Percentiles rank a stretch among this genome's conserved stretches.
Conservation (phyloP, 2,113 vertebrate species). For the Recurvirostra avosetta region DNA sequence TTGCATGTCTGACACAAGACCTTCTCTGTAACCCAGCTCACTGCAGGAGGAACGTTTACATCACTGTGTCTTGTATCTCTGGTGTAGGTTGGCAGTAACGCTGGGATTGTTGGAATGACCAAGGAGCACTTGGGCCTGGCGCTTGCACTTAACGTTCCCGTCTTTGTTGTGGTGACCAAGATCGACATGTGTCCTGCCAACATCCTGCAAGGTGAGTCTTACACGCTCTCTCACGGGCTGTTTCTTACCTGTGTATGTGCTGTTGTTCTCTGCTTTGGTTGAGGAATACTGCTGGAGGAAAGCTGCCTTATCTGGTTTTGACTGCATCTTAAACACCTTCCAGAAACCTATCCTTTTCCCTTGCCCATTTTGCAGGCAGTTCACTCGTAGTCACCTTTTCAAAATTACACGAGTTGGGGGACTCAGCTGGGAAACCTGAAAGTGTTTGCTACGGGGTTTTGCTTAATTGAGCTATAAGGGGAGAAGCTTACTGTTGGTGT, state of each 20-base stretch:
- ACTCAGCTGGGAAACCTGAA: neutral
- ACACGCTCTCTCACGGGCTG: neutral
- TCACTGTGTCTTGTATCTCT: neutral
- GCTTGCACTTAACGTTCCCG: constrained; percentile 93
- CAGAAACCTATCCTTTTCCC: neutral
- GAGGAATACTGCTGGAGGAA: neutral
- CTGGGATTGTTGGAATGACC: constrained; percentile 98
- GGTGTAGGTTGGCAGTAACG: constrained; percentile 95
- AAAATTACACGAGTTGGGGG: neutral
- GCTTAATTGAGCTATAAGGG: neutral
- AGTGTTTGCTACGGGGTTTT: neutral
- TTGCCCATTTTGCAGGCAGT: neutral
- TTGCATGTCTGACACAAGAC: neutral
- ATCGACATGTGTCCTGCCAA: constrained; percentile 99
- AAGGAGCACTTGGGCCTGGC: constrained; percentile 97
- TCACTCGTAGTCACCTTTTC: neutral
- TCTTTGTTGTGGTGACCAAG: constrained; percentile 98
- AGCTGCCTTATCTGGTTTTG: neutral
- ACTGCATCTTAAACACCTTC: neutral
- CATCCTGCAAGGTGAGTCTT: constrained; percentile 90
- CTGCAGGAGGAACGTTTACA: neutral
- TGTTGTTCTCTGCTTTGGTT: neutral
- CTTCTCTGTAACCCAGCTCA: neutral
- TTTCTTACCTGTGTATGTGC: neutral
- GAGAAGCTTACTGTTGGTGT: neutral